Percentiles rank a stretch among this genome's conserved stretches.
Evolutionary conservation across 2,888 invertebrate species (phyloP).

Genomic region (Agapetus fuscipes): DNA sequence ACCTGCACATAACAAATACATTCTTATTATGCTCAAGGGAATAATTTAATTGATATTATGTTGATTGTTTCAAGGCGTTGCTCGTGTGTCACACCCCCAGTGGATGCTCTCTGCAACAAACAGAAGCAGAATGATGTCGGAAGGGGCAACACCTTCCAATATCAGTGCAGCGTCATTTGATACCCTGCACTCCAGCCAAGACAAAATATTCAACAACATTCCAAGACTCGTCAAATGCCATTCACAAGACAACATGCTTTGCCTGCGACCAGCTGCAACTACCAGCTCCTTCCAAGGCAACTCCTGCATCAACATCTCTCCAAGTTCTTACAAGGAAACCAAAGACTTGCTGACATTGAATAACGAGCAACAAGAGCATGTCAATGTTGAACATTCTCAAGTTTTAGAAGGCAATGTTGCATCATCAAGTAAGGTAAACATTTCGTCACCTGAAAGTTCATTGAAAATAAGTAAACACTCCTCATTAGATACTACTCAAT

Average conservation of each 20-base stretch:
- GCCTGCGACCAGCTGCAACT: background rate
- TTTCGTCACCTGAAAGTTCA: no score
- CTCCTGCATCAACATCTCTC: background rate
- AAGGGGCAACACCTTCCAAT: slow-evolving; percentile 3
- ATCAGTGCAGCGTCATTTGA: slow-evolving; percentile 15
- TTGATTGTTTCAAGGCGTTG: no score
- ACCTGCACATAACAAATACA: no score
- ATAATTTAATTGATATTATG: no score
- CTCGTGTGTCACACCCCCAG: background rate
- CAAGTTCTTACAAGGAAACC: background rate
- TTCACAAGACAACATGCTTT: slow-evolving; percentile 14
- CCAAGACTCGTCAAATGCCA: slow-evolving; percentile 9
- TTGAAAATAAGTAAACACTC: no score
- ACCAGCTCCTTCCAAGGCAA: background rate
- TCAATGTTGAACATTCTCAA: no score
- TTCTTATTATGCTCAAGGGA: no score
- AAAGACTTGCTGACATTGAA: no score
- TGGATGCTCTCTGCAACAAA: slow-evolving; percentile 1
- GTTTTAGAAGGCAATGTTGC: no score
- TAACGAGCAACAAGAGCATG: no score
- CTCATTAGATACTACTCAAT: no score
- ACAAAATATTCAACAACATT: slow-evolving; percentile 2
- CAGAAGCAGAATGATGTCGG: slow-evolving; percentile 5
- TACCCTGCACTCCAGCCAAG: slow-evolving; percentile 11
- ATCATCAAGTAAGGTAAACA: no score